Percentiles rank a stretch among this genome's conserved stretches.
Conservation (phyloP, 2,888 invertebrate genomes). For the Glaucopsyche alexis region DNA sequence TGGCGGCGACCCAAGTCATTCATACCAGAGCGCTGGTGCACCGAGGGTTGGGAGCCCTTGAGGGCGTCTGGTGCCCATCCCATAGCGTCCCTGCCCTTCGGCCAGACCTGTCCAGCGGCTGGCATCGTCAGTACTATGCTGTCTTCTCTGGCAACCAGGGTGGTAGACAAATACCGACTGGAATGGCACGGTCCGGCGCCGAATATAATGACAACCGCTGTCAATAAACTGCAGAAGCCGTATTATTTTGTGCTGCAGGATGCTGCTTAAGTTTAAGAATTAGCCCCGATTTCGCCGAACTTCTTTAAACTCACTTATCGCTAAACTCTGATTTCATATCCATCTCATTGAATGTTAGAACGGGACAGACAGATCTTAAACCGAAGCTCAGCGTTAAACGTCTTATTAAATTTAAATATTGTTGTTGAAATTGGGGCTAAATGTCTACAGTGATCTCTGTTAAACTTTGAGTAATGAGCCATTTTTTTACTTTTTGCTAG, state of each 20-base stretch:
- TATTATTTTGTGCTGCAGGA: conserved; percentile 70
- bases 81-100: conserved; percentile 61
- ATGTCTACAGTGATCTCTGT: no score
- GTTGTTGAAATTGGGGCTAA: no score
- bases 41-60: conserved; percentile 60
- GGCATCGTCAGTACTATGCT: conserved; percentile 60
- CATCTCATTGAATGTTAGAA: no score
- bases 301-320: no score
- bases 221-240: conserved; percentile 64
- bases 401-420: no score
- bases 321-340: no score
- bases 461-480: no score
- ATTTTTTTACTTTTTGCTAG: no score
- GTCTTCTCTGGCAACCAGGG: conserved; percentile 51
- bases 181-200: conserved; percentile 71
- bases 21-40: conserved; percentile 69
- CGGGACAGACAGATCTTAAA: no score
- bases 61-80: conserved; percentile 61
- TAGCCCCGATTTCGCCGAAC: no score
- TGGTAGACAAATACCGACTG: conserved; percentile 64
- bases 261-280: conserved; percentile 43
- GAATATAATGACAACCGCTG: conserved; percentile 54
- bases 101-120: conserved; percentile 62
- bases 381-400: no score
- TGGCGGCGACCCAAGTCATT: conserved; percentile 67